These are phyloP conservation scores for Hippocampus zosterae DNA, from an alignment of 2,113 vertebrate genomes.

Conservation along the genomic window DNA sequence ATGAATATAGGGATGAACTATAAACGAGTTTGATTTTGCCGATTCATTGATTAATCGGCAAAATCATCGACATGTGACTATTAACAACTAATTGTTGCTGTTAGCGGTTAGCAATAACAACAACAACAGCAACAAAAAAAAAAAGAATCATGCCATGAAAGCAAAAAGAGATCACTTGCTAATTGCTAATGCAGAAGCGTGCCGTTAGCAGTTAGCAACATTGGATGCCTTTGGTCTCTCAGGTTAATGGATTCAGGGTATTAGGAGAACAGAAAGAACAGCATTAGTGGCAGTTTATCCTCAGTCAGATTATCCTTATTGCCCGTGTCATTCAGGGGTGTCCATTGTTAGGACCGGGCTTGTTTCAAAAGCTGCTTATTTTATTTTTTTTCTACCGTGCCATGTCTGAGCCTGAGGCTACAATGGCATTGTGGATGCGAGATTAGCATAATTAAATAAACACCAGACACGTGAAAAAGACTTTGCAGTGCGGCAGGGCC, in stretches of 20 bases:
- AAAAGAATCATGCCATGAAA: too few species aligned
- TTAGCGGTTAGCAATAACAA: too few species aligned
- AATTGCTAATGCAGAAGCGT: background rate
- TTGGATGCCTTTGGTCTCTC: background rate
- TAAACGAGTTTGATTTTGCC: too few species aligned
- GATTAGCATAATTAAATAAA: slow-evolving; percentile 46
- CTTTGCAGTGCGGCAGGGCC: background rate
- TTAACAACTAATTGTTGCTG: too few species aligned
- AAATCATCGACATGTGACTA: too few species aligned
- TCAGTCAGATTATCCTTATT: slow-evolving; percentile 26
- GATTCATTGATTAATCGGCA: too few species aligned
- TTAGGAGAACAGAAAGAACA: slow-evolving; percentile 5
- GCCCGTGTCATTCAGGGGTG: slow-evolving; percentile 22
- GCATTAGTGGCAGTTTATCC: slow-evolving; percentile 1
- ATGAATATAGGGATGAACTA: too few species aligned
- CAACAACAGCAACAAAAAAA: too few species aligned
- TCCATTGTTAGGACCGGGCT: slow-evolving; percentile 28
- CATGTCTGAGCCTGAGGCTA: slow-evolving; percentile 22
- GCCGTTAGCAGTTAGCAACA: background rate
- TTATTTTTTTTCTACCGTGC: slow-evolving; percentile 14
- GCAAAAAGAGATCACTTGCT: background rate
- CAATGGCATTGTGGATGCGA: slow-evolving; percentile 31
- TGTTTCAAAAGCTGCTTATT: slow-evolving; percentile 18
- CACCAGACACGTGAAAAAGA: slow-evolving; percentile 28
- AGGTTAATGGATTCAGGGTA: background rate